These are phyloP conservation scores for Carassius carassius DNA, from an alignment of 2,113 vertebrate species.

Conservation along the genomic window DNA sequence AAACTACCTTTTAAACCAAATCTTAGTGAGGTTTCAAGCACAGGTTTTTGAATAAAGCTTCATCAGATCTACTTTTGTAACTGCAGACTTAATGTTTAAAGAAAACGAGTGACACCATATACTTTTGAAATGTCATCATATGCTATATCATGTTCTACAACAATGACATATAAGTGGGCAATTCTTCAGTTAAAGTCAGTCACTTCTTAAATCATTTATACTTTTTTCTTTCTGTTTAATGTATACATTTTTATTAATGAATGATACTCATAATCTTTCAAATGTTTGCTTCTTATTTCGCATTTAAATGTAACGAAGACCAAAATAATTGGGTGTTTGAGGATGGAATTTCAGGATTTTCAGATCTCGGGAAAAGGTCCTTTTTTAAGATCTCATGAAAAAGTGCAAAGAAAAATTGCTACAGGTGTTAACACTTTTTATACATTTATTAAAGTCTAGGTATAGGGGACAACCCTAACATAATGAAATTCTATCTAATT, in stretches of 20 bases:
- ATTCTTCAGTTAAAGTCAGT: neutral
- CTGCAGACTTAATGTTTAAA: neutral
- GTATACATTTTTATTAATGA: no score
- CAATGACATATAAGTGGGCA: neutral
- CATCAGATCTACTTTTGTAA: neutral
- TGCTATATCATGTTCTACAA: neutral
- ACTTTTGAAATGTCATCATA: neutral
- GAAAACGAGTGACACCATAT: neutral
- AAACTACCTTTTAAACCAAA: neutral
- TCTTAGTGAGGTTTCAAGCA: neutral
- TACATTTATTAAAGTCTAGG: no score
- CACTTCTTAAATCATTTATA: neutral
- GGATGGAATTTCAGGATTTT: neutral
- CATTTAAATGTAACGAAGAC: neutral
- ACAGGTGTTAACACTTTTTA: no score
- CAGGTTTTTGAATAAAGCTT: neutral
- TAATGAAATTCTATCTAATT: no score
- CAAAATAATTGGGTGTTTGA: neutral
- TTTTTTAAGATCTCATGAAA: neutral
- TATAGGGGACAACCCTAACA: no score
- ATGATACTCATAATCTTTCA: neutral
- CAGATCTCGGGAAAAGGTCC: neutral
- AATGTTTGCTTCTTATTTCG: neutral
- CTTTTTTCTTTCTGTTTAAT: neutral
- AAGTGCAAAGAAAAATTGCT: neutral